A percentile compares a stretch with the other conserved stretches of the same genome.
Conservation (phyloP, 2,113 vertebrate species). For the Nesogale talazaci region DNA sequence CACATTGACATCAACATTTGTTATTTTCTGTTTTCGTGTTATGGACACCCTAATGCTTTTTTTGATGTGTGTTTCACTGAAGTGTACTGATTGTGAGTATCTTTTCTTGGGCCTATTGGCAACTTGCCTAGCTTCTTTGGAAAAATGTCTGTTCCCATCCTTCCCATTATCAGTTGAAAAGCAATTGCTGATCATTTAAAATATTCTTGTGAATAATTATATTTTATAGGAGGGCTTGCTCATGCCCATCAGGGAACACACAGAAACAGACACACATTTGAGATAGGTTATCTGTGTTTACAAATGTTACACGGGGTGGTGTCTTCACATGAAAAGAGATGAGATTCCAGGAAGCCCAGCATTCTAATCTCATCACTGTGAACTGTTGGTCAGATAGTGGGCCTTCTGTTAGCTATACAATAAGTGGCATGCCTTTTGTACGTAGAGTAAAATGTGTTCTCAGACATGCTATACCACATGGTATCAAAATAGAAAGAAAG, state of each 20-base stretch:
- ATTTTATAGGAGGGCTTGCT: neutral
- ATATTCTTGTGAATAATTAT: neutral
- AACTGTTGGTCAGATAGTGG: neutral
- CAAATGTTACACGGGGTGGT: neutral
- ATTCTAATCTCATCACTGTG: neutral
- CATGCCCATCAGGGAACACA: neutral
- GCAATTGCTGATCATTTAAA: neutral
- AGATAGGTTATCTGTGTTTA: neutral
- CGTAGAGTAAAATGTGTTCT: neutral
- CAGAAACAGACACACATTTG: neutral
- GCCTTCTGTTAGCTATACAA: neutral
- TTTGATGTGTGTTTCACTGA: neutral
- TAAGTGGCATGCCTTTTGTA: neutral
- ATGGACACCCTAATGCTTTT: neutral
- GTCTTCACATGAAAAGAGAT: constrained; percentile 10
- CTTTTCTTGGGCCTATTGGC: neutral
- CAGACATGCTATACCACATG: neutral
- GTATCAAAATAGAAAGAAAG: neutral
- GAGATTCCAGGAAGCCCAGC: neutral
- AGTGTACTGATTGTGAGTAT: neutral
- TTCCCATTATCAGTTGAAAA: neutral
- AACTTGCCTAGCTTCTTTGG: neutral
- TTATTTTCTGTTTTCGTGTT: neutral
- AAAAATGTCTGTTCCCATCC: neutral
- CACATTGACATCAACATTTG: too few species aligned